These are phyloP conservation scores for Magallana nippona DNA, from an alignment of 2,888 invertebrate genomes.

Conservation along the genomic window DNA sequence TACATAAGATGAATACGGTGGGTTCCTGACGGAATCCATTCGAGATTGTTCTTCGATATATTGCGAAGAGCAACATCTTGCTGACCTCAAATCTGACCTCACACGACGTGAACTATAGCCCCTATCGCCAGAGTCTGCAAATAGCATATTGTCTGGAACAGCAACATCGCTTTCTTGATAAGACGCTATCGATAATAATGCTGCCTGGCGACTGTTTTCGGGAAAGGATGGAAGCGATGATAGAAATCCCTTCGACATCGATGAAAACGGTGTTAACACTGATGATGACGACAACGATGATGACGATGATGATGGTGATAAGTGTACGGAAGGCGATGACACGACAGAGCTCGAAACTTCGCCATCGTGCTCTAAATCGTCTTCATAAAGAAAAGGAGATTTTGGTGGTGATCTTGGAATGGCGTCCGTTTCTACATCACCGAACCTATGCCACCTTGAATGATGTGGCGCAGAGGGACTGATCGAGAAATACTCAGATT, in stretches of 20 bases:
- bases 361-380: conserved; percentile 19
- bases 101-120: no score
- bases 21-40: no score
- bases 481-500: not conserved
- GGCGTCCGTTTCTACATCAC: not conserved
- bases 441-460: not conserved
- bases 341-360: not conserved
- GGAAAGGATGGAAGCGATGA: not conserved
- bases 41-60: no score
- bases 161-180: not conserved
- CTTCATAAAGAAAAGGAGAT: not conserved
- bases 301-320: conserved; percentile 1
- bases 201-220: not conserved
- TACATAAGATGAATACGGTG: no score
- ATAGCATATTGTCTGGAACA: not conserved
- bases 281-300: not conserved
- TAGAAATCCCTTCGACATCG: not conserved
- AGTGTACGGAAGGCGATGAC: not conserved
- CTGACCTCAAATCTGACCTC: no score
- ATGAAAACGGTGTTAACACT: conserved; percentile 2
- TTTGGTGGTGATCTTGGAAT: not conserved
- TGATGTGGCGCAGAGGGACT: not conserved
- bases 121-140: not conserved
- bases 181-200: not conserved
- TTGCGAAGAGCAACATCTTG: no score